These are phyloP conservation scores for Cetonia aurata DNA, from an alignment of 2,888 invertebrate species.

Conservation along the genomic window DNA sequence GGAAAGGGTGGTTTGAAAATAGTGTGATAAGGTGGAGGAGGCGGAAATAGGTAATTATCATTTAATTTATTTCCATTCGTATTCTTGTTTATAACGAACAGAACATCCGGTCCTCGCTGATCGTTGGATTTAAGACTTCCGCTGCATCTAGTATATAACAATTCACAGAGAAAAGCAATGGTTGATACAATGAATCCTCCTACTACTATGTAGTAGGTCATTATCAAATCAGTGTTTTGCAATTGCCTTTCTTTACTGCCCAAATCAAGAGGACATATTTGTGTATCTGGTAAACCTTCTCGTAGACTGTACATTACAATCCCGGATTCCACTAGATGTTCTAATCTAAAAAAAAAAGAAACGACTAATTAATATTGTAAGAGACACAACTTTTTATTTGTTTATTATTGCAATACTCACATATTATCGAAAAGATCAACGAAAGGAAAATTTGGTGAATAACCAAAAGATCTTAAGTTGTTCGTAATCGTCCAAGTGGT, in stretches of 20 bases:
- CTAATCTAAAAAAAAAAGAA: conserved; percentile 69
- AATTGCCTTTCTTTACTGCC: conserved; percentile 84
- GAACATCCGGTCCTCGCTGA: background rate
- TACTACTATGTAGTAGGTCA: conserved; percentile 84
- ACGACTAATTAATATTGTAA: no score
- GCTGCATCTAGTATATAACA: conserved; percentile 56
- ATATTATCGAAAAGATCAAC: conserved; percentile 75
- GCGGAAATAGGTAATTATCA: conserved; percentile 54
- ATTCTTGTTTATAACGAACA: conserved; percentile 21
- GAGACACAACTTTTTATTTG: conserved; percentile 16
- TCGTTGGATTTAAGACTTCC: conserved; percentile 7
- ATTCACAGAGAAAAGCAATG: conserved; percentile 77
- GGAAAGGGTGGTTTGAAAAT: conserved; percentile 68
- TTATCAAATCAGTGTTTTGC: conserved; percentile 79
- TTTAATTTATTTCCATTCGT: conserved; percentile 9
- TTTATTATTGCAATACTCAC: conserved; percentile 68
- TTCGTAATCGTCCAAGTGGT: conserved; percentile 77
- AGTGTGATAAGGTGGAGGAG: conserved; percentile 78
- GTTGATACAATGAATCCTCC: conserved; percentile 77
- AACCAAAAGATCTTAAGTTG: conserved; percentile 80
- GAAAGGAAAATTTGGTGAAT: conserved; percentile 73
- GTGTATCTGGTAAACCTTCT: conserved; percentile 77
- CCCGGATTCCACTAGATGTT: conserved; percentile 80
- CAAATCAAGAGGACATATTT: conserved; percentile 85
- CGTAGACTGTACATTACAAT: conserved; percentile 77